Percentiles rank a stretch among this genome's conserved stretches.
Conservation (phyloP, 1,140 invertebrate species). For the Aphis craccivora region DNA sequence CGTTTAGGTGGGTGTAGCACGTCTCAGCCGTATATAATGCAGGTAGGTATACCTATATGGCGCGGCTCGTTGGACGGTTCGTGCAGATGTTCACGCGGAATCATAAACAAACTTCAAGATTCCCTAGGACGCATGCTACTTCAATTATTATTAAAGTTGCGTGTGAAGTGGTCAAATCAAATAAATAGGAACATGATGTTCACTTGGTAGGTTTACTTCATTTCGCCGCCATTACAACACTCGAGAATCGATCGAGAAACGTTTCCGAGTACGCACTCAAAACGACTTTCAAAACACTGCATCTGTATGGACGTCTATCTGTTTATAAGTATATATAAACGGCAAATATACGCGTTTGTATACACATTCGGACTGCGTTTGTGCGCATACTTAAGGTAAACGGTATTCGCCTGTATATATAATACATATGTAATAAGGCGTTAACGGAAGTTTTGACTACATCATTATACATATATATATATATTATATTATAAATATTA, state of each 20-base stretch:
- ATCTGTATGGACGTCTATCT: constrained; percentile 8
- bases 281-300: constrained; percentile 31
- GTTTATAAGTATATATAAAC: neutral
- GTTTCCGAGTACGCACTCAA: neutral
- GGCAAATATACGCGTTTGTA: neutral
- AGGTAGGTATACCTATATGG: neutral
- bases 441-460: neutral
- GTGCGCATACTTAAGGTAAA: neutral
- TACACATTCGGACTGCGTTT: neutral
- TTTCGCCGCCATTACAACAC: neutral
- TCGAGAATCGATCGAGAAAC: constrained; percentile 30
- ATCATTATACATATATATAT: neutral
- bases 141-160: neutral
- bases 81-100: neutral
- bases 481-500: neutral
- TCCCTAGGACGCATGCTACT: neutral
- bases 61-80: neutral
- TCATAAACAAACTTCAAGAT: constrained; percentile 35
- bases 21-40: neutral
- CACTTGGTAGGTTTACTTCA: neutral
- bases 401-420: neutral
- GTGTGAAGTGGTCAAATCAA: constrained; percentile 29
- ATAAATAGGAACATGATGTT: constrained; percentile 25
- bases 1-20: neutral
- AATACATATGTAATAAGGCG: neutral